Evolutionary conservation across 2,113 vertebrate species (phyloP).

Genomic region (Setophaga kirtlandii): DNA sequence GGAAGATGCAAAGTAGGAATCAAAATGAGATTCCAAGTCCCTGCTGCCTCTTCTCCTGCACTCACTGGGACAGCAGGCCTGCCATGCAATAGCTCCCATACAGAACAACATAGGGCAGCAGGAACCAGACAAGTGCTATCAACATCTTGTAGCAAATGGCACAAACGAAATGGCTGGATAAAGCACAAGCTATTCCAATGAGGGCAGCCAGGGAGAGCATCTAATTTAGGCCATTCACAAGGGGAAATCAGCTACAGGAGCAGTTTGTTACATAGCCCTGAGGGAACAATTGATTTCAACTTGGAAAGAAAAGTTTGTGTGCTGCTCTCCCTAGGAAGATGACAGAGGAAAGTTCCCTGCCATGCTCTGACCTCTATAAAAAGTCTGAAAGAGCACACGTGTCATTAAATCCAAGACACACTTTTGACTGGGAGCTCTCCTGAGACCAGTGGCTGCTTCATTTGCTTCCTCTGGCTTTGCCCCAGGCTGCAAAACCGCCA

Average conservation of each 20-base stretch:
- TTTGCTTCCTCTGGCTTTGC: slow-evolving; percentile 41
- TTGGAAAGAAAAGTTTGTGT: not conserved
- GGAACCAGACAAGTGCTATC: not conserved
- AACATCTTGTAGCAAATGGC: not conserved
- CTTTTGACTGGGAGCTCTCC: not conserved
- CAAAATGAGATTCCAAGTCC: not conserved
- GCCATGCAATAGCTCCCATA: not conserved
- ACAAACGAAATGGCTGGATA: not conserved
- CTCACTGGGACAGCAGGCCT: not conserved
- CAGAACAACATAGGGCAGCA: not conserved
- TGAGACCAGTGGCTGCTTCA: not conserved
- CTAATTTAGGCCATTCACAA: not conserved
- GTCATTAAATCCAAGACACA: slow-evolving; percentile 30
- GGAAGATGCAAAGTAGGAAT: not conserved
- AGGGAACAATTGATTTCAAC: slow-evolving; percentile 6
- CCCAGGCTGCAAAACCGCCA: not conserved
- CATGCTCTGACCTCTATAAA: not conserved
- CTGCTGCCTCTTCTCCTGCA: not conserved
- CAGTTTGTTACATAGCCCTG: not conserved
- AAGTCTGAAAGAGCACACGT: not conserved
- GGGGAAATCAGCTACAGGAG: not conserved
- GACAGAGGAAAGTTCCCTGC: not conserved
- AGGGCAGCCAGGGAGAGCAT: not conserved
- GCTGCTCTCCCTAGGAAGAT: not conserved
- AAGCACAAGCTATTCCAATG: not conserved